Evolutionary conservation across 2,888 invertebrate species (phyloP).

Genomic region (Phytoseiulus persimilis): DNA sequence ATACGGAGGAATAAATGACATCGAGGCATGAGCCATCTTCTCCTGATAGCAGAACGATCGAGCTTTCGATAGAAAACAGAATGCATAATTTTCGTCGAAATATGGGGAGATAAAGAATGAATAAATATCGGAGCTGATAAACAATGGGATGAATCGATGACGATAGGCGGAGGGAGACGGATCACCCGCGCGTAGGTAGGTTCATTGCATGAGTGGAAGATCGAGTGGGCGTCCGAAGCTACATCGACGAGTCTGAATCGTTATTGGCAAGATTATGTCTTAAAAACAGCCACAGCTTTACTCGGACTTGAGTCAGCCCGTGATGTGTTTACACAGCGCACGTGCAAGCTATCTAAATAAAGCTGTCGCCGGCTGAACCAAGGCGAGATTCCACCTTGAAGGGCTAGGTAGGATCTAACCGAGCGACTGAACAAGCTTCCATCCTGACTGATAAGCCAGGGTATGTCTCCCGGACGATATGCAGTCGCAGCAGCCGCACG

Average conservation of each 20-base stretch:
- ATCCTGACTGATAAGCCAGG: not conserved
- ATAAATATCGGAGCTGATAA: not conserved
- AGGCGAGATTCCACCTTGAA: not conserved
- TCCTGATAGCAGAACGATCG: no score
- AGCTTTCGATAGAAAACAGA: not conserved
- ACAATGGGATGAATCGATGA: not conserved
- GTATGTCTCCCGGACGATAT: not conserved
- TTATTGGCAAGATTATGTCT: conserved; percentile 5
- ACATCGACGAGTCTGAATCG: not conserved
- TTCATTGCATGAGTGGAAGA: not conserved
- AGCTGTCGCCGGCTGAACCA: not conserved
- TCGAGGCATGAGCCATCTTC: no score
- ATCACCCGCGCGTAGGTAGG: not conserved
- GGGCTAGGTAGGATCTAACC: not conserved
- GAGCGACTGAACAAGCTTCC: not conserved
- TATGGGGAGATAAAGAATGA: not conserved
- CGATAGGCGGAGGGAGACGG: not conserved
- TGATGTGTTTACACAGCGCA: not conserved
- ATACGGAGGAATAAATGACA: no score
- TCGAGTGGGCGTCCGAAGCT: not conserved
- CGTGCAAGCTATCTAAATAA: conserved; percentile 5
- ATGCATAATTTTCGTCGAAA: not conserved
- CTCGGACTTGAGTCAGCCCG: not conserved
- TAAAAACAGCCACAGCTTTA: not conserved
- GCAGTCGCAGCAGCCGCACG: not conserved